Percentiles rank a stretch among this genome's conserved stretches.
phyloP scores from a whole-genome alignment of 2,888 invertebrate genomes.

The Drosophila meridiana region DNA sequence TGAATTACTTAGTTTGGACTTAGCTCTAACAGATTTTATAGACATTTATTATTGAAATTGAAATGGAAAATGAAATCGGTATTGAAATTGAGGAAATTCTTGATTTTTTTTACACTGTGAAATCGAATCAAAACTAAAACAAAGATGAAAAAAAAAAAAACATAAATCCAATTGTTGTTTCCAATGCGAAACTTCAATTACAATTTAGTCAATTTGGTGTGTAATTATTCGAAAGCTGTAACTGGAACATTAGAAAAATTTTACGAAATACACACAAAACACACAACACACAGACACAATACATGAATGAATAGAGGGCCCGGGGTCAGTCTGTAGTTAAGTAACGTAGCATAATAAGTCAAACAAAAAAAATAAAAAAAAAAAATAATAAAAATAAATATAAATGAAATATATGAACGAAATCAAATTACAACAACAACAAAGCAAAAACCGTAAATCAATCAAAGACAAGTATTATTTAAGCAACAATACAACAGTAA shows the following conservation, averaged over 20 bases:
- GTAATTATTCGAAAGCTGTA: constrained; percentile 62
- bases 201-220: constrained; percentile 78
- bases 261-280: constrained; percentile 28
- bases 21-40: constrained; percentile 14
- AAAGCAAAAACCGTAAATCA: constrained; percentile 82
- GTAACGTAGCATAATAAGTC: constrained; percentile 54
- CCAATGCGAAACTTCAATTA: constrained; percentile 59
- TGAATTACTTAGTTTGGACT: constrained; percentile 42
- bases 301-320: constrained; percentile 32
- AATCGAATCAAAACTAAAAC: constrained; percentile 43
- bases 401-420: constrained; percentile 30
- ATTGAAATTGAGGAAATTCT: not conserved
- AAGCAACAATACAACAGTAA: constrained; percentile 61
- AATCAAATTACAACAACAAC: constrained; percentile 50
- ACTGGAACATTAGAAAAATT: constrained; percentile 68
- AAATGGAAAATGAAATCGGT: constrained; percentile 4
- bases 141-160: constrained; percentile 12
- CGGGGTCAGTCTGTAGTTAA: constrained; percentile 44
- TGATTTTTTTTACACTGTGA: not conserved
- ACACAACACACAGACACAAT: constrained; percentile 22
- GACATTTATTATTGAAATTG: constrained; percentile 10
- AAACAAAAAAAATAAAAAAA: constrained; percentile 4
- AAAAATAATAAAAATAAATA: too few relatives aligned
- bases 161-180: constrained; percentile 56
- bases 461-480: constrained; percentile 84